A percentile compares a stretch with the other conserved stretches of the same genome.
Evolutionary conservation across 2,797 vertebrate genomes (phyloP).

Genomic region (Bryconaethiops microstoma): DNA sequence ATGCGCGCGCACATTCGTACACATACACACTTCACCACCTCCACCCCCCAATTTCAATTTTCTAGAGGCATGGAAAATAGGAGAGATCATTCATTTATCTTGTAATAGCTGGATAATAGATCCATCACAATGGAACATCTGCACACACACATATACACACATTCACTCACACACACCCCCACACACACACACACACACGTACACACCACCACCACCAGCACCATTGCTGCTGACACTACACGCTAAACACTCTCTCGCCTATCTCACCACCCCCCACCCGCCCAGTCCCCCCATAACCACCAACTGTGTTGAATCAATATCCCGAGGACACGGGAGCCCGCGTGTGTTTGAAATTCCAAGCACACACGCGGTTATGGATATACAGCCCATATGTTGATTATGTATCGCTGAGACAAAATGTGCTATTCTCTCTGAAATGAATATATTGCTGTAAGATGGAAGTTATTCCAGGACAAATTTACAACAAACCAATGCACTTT

Average conservation of each 20-base stretch:
- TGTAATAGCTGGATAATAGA: slow-evolving; percentile 99
- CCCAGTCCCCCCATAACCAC: slow-evolving; percentile 45
- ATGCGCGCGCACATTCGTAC: slow-evolving; percentile 56
- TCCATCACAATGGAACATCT: slow-evolving; percentile 98
- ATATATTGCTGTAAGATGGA: slow-evolving; percentile 29
- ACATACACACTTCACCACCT: slow-evolving; percentile 51
- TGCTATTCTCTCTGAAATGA: slow-evolving; percentile 25
- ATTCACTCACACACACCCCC: slow-evolving; percentile 40
- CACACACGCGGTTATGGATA: slow-evolving; percentile 54
- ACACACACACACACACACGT: too few species aligned
- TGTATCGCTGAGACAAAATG: slow-evolving; percentile 39
- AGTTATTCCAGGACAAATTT: slow-evolving; percentile 2
- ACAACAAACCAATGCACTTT: slow-evolving; percentile 6
- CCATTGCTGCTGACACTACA: slow-evolving; percentile 54
- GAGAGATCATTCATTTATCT: slow-evolving; percentile 99
- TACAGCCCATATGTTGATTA: slow-evolving; percentile 37
- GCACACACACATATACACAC: slow-evolving; percentile 59
- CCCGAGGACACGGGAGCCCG: slow-evolving; percentile 69
- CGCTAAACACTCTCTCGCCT: slow-evolving; percentile 56
- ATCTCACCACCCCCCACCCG: slow-evolving; percentile 35
- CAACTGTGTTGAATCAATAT: slow-evolving; percentile 77
- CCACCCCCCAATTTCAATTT: slow-evolving; percentile 86
- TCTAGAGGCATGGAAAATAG: slow-evolving; percentile 82
- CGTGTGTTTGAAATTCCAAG: slow-evolving; percentile 58
- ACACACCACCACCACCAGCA: slow-evolving; percentile 24